Evolutionary conservation across 2,797 vertebrate genomes (phyloP).

Genomic region (Chloroceryle amazona): DNA sequence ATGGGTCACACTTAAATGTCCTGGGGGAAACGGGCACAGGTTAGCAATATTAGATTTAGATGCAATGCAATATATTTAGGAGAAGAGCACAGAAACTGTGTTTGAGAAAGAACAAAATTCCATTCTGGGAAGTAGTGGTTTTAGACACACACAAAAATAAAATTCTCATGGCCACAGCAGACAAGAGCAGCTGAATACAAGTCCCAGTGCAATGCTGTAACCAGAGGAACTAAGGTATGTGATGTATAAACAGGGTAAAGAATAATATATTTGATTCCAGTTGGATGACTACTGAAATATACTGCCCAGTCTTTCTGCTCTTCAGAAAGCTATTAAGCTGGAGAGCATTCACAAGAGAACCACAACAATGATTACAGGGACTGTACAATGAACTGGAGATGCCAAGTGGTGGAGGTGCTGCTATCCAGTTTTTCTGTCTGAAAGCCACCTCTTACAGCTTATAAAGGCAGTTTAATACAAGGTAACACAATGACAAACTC

Average conservation of each 20-base stretch:
- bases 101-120: background rate
- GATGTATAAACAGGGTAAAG: background rate
- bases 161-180: background rate
- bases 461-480: too few species aligned
- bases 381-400: background rate
- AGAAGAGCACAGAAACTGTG: background rate
- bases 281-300: background rate
- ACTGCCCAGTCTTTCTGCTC: background rate
- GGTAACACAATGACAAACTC: too few species aligned
- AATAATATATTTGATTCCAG: background rate
- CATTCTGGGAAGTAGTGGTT: background rate
- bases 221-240: background rate
- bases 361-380: background rate
- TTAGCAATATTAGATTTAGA: background rate
- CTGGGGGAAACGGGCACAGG: background rate
- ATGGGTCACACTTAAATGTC: background rate
- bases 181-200: background rate
- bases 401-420: too few species aligned
- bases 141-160: background rate
- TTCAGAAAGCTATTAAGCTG: background rate
- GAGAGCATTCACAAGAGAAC: background rate
- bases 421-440: too few species aligned
- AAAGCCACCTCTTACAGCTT: too few species aligned
- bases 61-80: background rate
- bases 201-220: background rate